Evolutionary conservation across 2,113 vertebrate species (phyloP), one percentile per base, ranked within the genome.

Genomic region (Menidia beryllina): DNA sequence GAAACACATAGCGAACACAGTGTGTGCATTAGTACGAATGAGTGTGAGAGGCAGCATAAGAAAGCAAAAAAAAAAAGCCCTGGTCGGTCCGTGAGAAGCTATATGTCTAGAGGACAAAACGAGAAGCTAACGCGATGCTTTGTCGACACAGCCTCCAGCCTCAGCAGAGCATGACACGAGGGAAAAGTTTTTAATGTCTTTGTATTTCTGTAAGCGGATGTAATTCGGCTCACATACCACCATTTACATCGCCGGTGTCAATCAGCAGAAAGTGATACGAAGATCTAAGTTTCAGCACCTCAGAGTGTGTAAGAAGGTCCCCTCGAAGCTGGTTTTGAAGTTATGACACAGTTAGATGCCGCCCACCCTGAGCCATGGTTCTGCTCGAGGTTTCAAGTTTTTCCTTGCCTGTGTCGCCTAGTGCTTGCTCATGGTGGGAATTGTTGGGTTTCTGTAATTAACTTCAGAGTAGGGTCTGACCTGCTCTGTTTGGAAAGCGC

Each of bases 41-140:
- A 58, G 48, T 1, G 49, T 14, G 15, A 39, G 45, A 58, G 24
- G 56, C 59, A 60, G 61, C 55, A 63, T 69, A 67, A 75, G 69
- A 82, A 75, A 82, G 76, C 74, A 83, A 77, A 82, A 75, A 82
- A 76, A 71, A 83, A 77, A 82, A 66, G 57, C 39, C 15, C 21
- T 52, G 64, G 67, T 81, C 80, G 57, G 72, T 78, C 78, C 53
- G 65, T 57, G 34, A 73, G 67, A 80, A 56, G 55, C 23, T 56
- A 38, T 8, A 50, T 75, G 65, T 55, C 67, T 75, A 51, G 36
- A 84, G 79, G 70, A 73, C 64, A 65, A 66, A 70, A 64, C 85
- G 55, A 59, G 47, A 57, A 76, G 67, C 80, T 39, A 65, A 69
- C 17, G 3, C 52, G 61, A 68, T 70, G 65, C 63, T 83, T 77